These are phyloP conservation scores for Tor tambroides DNA, from an alignment of 2,113 vertebrate genomes.

Conservation along the genomic window DNA sequence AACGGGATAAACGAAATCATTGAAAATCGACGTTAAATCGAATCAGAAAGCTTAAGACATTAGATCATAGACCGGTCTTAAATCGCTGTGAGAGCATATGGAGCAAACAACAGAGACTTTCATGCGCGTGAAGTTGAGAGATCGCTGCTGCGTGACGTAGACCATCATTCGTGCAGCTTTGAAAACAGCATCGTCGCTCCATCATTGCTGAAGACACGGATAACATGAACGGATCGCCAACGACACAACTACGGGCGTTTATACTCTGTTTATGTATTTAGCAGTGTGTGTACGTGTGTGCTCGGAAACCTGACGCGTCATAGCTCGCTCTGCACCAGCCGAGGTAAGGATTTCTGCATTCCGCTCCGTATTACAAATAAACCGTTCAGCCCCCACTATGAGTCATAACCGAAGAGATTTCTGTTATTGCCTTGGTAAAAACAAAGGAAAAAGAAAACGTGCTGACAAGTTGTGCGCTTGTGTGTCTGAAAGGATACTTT, in stretches of 20 bases:
- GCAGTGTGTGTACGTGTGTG: constrained; percentile 46
- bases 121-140: constrained; percentile 25
- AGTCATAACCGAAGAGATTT: neutral
- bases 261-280: constrained; percentile 32
- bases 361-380: constrained; percentile 43
- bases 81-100: neutral
- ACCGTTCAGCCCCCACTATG: constrained; percentile 7
- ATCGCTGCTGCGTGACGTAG: constrained; percentile 19
- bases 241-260: constrained; percentile 61
- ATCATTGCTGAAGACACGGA: constrained; percentile 69
- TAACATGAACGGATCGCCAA: constrained; percentile 61
- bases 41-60: neutral
- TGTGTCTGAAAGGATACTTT: constrained; percentile 8
- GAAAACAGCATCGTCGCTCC: constrained; percentile 52
- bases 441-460: neutral
- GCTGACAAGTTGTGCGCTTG: constrained; percentile 10
- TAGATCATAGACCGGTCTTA: neutral
- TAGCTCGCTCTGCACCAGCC: constrained; percentile 75
- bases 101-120: neutral
- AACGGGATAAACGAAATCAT: neutral
- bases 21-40: neutral
- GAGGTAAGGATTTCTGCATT: constrained; percentile 72
- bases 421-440: neutral
- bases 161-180: constrained; percentile 37
- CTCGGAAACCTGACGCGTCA: constrained; percentile 73